These are phyloP conservation scores for Liopterus haemorrhoidalis DNA, from an alignment of 2,888 invertebrate genomes.

Conservation along the genomic window DNA sequence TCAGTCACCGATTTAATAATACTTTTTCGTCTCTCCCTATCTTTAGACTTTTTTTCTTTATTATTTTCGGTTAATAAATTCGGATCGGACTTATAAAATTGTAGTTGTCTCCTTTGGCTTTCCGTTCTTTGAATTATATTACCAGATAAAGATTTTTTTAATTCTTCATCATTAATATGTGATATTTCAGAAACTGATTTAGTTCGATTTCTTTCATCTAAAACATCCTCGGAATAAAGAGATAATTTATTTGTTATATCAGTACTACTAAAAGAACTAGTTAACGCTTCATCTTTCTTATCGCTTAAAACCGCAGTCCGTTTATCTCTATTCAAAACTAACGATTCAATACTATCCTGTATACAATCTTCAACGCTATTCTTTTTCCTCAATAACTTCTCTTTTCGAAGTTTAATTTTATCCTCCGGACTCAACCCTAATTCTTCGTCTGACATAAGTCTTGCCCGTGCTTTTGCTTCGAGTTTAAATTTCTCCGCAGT, in stretches of 20 bases:
- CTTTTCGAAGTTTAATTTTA: constrained; percentile 51
- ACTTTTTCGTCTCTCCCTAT: constrained; percentile 69
- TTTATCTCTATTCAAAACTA: constrained; percentile 38
- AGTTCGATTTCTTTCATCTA: constrained; percentile 32
- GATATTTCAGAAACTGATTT: constrained; percentile 40
- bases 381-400: constrained; percentile 10
- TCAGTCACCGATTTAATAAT: constrained; percentile 79
- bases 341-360: constrained; percentile 37
- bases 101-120: constrained; percentile 21
- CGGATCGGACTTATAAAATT: constrained; percentile 44
- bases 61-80: constrained; percentile 40
- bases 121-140: constrained; percentile 14
- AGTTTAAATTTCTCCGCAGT: constrained; percentile 57
- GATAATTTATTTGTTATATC: constrained; percentile 24
- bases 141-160: constrained; percentile 17
- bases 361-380: constrained; percentile 32
- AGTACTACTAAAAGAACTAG: constrained; percentile 22
- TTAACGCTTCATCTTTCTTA: constrained; percentile 20
- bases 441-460: constrained; percentile 67
- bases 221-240: constrained; percentile 13
- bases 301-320: constrained; percentile 41
- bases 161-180: constrained; percentile 16
- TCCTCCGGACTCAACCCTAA: constrained; percentile 66
- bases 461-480: constrained; percentile 55
- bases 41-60: constrained; percentile 52